Evolutionary conservation across 2,888 invertebrate species (phyloP).

Genomic region (Bellardia pandia): DNA sequence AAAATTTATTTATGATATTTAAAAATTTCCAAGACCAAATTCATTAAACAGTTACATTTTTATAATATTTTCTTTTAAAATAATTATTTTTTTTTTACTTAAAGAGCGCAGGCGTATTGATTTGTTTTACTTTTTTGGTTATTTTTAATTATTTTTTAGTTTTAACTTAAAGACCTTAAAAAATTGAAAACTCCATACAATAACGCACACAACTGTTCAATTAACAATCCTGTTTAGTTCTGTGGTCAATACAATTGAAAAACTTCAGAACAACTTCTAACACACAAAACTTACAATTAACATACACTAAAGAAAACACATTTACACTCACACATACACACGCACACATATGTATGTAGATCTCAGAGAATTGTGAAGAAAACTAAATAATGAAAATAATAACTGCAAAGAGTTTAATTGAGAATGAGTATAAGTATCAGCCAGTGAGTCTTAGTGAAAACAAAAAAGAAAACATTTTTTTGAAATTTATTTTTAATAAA

Average conservation of each 20-base stretch:
- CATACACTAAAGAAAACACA: neutral
- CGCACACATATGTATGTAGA: neutral
- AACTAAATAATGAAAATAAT: conserved; percentile 19
- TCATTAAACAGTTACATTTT: conserved; percentile 39
- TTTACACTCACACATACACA: neutral
- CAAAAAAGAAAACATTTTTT: conserved; percentile 72
- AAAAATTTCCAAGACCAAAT: neutral
- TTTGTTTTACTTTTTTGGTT: conserved; percentile 5
- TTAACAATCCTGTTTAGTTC: conserved; percentile 73
- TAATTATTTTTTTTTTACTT: neutral
- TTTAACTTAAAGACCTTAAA: conserved; percentile 46
- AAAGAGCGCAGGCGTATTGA: neutral
- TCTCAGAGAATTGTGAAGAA: conserved; percentile 41
- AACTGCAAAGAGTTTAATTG: conserved; percentile 46
- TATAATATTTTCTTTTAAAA: neutral
- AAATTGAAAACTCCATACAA: conserved; percentile 42
- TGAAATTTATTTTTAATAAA: conserved; percentile 24
- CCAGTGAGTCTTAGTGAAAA: conserved; percentile 4
- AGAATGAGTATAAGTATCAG: neutral
- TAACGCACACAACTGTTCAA: conserved; percentile 73
- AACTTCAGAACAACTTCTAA: conserved; percentile 72
- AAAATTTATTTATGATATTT: too few species aligned
- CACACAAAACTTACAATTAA: conserved; percentile 46
- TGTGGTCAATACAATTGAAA: conserved; percentile 70
- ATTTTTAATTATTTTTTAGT: conserved; percentile 11